Conservation (phyloP, 1,140 invertebrate species). For the silkworm (Bombyx mori) region ASM3026992v2 NC_085110.1:4444001-4444500, state of each 20-base stretch:
- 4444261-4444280: slow-evolving; percentile 6
- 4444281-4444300: slow-evolving; percentile 18
- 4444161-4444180: background rate
- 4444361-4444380: slow-evolving; percentile 47
- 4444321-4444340: slow-evolving; percentile 43
- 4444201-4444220: background rate
- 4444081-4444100: slow-evolving; percentile 45
- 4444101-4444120: slow-evolving; percentile 55
- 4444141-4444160: slow-evolving; percentile 66
- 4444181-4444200: background rate
- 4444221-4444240: background rate
- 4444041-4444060: slow-evolving; percentile 68
- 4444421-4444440: slow-evolving; percentile 53
- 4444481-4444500: slow-evolving; percentile 64
- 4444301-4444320: slow-evolving; percentile 35
- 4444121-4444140: slow-evolving; percentile 65
- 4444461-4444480: slow-evolving; percentile 67
- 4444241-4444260: slow-evolving; percentile 1
- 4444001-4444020: slow-evolving; percentile 43
- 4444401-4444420: slow-evolving; percentile 44
- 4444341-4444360: slow-evolving; percentile 40
- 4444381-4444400: slow-evolving; percentile 22
- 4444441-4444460: slow-evolving; percentile 63
- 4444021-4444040: slow-evolving; percentile 55
- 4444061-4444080: slow-evolving; percentile 61